Evolutionary conservation across 2,888 invertebrate genomes (phyloP).

Genomic region (Zygothrica quintamaculata): DNA sequence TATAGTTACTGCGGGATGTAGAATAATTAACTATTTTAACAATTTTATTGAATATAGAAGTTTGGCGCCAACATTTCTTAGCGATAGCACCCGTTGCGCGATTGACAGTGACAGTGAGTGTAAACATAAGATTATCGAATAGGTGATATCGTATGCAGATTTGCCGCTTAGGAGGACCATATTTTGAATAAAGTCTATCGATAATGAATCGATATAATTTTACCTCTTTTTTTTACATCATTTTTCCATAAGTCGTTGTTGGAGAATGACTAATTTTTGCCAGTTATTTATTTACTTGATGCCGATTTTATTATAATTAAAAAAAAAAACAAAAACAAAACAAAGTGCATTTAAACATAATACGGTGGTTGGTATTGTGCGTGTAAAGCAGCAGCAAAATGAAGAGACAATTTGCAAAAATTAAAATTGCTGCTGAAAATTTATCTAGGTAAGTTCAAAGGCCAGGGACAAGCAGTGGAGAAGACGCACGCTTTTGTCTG

Average conservation of each 20-base stretch:
- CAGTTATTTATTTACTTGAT: constrained; percentile 66
- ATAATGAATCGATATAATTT: constrained; percentile 37
- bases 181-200: constrained; percentile 16
- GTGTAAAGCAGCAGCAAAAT: constrained; percentile 70
- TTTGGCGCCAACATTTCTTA: not conserved
- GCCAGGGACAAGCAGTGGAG: constrained; percentile 45
- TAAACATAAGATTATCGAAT: not conserved
- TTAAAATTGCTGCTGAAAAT: constrained; percentile 84
- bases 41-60: not conserved
- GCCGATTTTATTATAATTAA: constrained; percentile 62
- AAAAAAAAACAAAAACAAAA: constrained; percentile 47
- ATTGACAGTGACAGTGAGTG: not conserved
- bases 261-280: constrained; percentile 76
- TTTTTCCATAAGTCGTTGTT: constrained; percentile 63
- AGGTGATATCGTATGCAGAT: constrained; percentile 17
- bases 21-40: too few relatives aligned
- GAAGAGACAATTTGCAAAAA: constrained; percentile 85
- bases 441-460: constrained; percentile 83
- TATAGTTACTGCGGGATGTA: too few relatives aligned
- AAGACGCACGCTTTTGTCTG: constrained; percentile 17
- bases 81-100: not conserved
- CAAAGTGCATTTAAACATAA: constrained; percentile 50
- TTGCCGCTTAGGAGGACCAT: not conserved
- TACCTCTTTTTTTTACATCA: constrained; percentile 48
- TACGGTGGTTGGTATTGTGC: constrained; percentile 37